phyloP scores from a whole-genome alignment of 2,113 vertebrate species.

The Stomatorhinus ivindoensis region DNA sequence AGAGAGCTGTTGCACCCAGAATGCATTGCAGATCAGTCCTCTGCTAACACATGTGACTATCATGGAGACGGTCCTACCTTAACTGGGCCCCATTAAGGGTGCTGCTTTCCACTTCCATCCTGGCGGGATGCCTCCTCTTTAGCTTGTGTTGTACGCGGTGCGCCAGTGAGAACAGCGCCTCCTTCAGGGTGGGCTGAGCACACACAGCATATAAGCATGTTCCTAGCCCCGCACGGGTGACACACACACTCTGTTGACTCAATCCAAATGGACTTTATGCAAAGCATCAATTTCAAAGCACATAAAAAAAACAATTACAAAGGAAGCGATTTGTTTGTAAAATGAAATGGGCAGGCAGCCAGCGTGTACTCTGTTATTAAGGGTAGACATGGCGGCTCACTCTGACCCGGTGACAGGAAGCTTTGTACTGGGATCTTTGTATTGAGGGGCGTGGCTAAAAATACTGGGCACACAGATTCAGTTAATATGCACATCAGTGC shows the following conservation, averaged over 20 bases:
- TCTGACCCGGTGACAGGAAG: neutral
- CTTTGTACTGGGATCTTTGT: neutral
- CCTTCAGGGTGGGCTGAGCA: slow-evolving; percentile 65
- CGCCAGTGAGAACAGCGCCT: slow-evolving; percentile 57
- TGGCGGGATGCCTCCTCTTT: slow-evolving; percentile 40
- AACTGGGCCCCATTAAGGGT: slow-evolving; percentile 15
- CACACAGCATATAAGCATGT: neutral
- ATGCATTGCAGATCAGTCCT: neutral
- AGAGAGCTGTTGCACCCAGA: neutral
- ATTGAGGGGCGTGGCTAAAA: neutral
- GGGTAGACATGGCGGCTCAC: neutral
- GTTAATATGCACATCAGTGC: neutral
- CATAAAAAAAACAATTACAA: neutral
- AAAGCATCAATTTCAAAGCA: neutral
- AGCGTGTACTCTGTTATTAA: neutral
- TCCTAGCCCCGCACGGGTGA: neutral
- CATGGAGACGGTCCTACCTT: slow-evolving; percentile 17
- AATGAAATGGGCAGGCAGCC: neutral
- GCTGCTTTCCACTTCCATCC: slow-evolving; percentile 42
- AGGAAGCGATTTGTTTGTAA: neutral
- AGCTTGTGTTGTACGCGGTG: slow-evolving; percentile 51
- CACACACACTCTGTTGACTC: neutral
- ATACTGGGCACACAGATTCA: neutral
- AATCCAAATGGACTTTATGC: neutral
- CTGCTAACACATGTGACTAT: neutral